Evolutionary conservation across 2,888 invertebrate species (phyloP), one percentile per base, ranked within the genome.

Genomic region (Drosophila mulleri): DNA sequence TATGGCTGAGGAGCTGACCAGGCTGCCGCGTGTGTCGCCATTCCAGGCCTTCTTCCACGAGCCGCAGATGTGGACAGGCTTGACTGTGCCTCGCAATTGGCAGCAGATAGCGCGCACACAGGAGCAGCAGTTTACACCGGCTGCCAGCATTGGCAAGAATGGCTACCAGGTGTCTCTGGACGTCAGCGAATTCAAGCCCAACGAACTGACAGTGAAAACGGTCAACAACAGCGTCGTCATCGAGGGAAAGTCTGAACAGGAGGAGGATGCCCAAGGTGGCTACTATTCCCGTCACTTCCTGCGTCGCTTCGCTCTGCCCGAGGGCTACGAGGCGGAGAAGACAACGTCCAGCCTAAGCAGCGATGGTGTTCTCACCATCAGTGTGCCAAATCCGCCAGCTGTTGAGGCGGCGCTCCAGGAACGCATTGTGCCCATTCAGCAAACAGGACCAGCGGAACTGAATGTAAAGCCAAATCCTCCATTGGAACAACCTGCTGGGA

Each of bases 191-290:
- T 97, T 96, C 87, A 93, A 94, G 18, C 96, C 97, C 0, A 95
- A 95, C 35, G 97, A 97, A 91, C 95, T 97, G 53, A 94, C 94
- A 1, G 96, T 97, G 35, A 97, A 96, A 91, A 96, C 96, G 0
- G 94, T 95, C 0, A 96, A 96, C 12, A 95, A 95, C 78, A 94
- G 94, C 54, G 94, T 95, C 56, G 94, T 95, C 65, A 94, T 96
- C 14, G 96, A 97, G 91, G 97, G 96, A 0, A 96, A 95, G 89
- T 96, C 96, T 88, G 96, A 96, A 88, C 95, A 97, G 70, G 95
- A 95, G 74, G 94, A 95, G 37, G 96, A 96, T 79, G 94, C 95
- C 18, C 95, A 95, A 75, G 96, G 96, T 12, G 96, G 96, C 60
- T 95, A 94, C 91, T 95, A 96, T 16, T 95, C 95, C 7, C 94